Evolutionary conservation across 2,113 vertebrate species (phyloP), one percentile per base, ranked within the genome.

Genomic region (Syngnathus scovelli): DNA sequence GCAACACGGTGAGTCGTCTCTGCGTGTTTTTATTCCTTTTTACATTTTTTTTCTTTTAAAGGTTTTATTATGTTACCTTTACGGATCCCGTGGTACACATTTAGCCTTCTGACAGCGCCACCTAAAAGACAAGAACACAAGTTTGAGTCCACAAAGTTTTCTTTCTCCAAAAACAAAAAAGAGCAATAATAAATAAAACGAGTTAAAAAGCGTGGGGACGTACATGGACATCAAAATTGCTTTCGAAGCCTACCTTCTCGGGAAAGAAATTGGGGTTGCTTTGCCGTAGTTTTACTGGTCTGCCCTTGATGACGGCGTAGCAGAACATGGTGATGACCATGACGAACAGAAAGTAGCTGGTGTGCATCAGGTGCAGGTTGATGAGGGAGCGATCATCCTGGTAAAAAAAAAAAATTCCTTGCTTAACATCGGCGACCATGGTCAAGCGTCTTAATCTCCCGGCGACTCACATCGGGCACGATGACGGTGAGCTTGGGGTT

Each of bases 301-400:
- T 93, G 69, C 97, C 97, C 77, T 96, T 97, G 79, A 98, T 98
- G 82, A 98, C 97, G 72, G 97, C 96, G 74, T 98, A 99, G 92
- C 97, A 99, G 92, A 99, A 99, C 94, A 98, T 95, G 0, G 97
- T 98, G 79, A 98, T 99, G 90, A 99, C 96, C 96, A 99, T 98
- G 89, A 98, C 96, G 46, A 99, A 99, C 67, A 99, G 93, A 84
- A 99, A 99, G 89, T 99, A 99, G 89, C 97, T 99, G 78, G 97
- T 99, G 79, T 99, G 96, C 96, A 99, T 98, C 85, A 99, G 92
- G 79, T 99, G 97, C 80, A 99, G 89, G 87, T 99, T 99, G 89
- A 99, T 98, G 70, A 99, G 92, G 2, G 97, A 99, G 51, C 96
- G 95, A 87, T 99, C 97, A 2, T 99, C 97, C 97, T 99, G 79